phyloP scores from a whole-genome alignment of 1,140 invertebrate species.

The Drosophila mojavensis region DNA sequence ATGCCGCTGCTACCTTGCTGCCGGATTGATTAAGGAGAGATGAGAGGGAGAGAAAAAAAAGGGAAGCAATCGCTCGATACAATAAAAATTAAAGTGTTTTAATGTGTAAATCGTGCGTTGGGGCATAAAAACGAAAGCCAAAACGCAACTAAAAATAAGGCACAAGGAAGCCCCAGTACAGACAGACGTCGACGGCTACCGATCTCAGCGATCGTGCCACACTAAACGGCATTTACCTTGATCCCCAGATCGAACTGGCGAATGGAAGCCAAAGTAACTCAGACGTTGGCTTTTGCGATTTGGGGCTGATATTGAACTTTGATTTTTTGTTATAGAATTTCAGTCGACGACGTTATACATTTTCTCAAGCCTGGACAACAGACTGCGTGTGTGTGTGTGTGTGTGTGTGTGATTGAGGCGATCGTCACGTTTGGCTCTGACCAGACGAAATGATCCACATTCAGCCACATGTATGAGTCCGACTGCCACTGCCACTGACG shows the following conservation, averaged over 20 bases:
- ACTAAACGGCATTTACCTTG: slow-evolving; percentile 81
- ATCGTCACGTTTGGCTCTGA: slow-evolving; percentile 48
- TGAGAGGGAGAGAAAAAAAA: slow-evolving; percentile 53
- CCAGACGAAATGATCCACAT: slow-evolving; percentile 67
- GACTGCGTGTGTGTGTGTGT: slow-evolving; percentile 2
- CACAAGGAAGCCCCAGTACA: slow-evolving; percentile 66
- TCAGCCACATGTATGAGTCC: slow-evolving; percentile 15
- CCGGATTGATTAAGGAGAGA: slow-evolving; percentile 54
- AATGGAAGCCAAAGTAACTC: slow-evolving; percentile 65
- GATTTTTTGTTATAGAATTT: slow-evolving; percentile 80
- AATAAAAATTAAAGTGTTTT: slow-evolving; percentile 83
- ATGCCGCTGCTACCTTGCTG: slow-evolving; percentile 50
- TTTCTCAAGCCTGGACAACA: slow-evolving; percentile 53
- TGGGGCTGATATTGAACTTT: slow-evolving; percentile 78
- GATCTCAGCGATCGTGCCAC: slow-evolving; percentile 72
- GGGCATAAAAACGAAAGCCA: slow-evolving; percentile 41
- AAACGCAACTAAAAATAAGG: slow-evolving; percentile 29
- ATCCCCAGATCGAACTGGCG: slow-evolving; percentile 52
- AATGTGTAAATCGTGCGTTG: slow-evolving; percentile 83
- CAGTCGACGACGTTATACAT: slow-evolving; percentile 44
- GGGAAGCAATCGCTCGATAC: slow-evolving; percentile 63
- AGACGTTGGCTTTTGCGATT: slow-evolving; percentile 11
- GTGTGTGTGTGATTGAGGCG: slow-evolving; percentile 33
- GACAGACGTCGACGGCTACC: slow-evolving; percentile 51
- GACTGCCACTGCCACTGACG: slow-evolving; percentile 14